Percentiles rank a stretch among this genome's conserved stretches.
These are phyloP conservation scores for Bolinopsis microptera DNA, from an alignment of 37 sponge, comb jelly and placozoan genomes.

Conservation along the genomic window DNA sequence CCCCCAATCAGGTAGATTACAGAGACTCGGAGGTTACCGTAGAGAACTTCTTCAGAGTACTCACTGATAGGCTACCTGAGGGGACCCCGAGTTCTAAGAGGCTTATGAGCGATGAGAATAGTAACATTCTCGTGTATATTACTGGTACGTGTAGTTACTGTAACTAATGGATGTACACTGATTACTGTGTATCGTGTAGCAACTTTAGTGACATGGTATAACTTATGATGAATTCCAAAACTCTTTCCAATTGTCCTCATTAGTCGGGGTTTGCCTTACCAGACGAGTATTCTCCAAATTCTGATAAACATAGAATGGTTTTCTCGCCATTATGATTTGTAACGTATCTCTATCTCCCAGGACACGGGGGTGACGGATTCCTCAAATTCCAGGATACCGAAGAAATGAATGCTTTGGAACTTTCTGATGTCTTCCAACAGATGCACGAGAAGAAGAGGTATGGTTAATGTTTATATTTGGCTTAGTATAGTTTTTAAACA, in stretches of 20 bases:
- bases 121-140: constrained; percentile 92
- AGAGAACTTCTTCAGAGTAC: constrained; percentile 88
- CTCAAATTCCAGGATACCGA: constrained; percentile 94
- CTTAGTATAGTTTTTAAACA: too few species aligned
- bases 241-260: too few species aligned
- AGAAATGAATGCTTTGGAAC: constrained; percentile 87
- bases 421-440: constrained; percentile 91
- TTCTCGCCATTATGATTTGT: too few species aligned
- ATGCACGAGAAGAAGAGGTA: constrained; percentile 94
- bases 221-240: too few species aligned
- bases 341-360: too few species aligned
- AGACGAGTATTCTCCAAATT: too few species aligned
- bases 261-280: too few species aligned
- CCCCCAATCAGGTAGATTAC: constrained; percentile 92
- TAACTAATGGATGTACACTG: too few species aligned
- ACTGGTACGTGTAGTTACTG: too few species aligned
- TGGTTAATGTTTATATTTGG: background rate
- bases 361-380: constrained; percentile 94
- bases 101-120: constrained; percentile 87
- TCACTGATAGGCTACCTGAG: constrained; percentile 84
- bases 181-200: too few species aligned
- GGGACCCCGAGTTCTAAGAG: constrained; percentile 89
- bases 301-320: too few species aligned
- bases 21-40: constrained; percentile 88
- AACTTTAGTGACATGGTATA: too few species aligned